Conservation (phyloP, 2,797 vertebrate genomes). For the Hylomyscus alleni region DNA sequence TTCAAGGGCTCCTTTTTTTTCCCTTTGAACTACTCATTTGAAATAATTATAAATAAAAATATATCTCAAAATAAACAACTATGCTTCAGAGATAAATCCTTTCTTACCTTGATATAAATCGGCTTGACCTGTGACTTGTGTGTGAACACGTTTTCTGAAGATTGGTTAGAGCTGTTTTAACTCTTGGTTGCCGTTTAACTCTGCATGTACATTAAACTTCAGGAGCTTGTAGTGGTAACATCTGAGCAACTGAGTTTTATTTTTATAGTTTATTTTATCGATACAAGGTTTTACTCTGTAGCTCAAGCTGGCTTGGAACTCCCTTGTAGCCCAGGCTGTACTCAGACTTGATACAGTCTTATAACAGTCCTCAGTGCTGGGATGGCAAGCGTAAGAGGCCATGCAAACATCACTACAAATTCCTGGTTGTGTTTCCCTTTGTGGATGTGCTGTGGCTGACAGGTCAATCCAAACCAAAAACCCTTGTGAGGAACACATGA, state of each 20-base stretch:
- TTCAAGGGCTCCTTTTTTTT: conserved; percentile 19
- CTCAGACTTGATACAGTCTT: not conserved
- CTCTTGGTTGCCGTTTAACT: conserved; percentile 24
- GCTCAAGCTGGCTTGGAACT: not conserved
- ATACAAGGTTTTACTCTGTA: not conserved
- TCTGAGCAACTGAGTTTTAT: not conserved
- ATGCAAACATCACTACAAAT: not conserved
- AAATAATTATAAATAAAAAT: conserved; percentile 48
- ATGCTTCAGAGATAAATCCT: not conserved
- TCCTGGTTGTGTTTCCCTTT: not conserved
- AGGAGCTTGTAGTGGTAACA: not conserved
- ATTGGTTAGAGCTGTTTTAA: conserved; percentile 35
- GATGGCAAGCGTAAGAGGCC: not conserved
- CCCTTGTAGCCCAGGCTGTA: not conserved
- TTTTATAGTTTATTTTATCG: not conserved
- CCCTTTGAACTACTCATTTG: not conserved
- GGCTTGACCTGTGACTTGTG: not conserved
- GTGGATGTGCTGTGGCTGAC: not conserved
- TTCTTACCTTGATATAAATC: conserved; percentile 17
- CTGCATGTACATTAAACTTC: conserved; percentile 20
- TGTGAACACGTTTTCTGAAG: conserved; percentile 38
- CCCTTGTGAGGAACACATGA: not conserved
- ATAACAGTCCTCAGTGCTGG: no score
- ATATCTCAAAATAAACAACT: conserved; percentile 43
- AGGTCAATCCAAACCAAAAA: conserved; percentile 16